phyloP scores from a whole-genome alignment of 2,797 vertebrate species.

The Tachyglossus aculeatus region DNA sequence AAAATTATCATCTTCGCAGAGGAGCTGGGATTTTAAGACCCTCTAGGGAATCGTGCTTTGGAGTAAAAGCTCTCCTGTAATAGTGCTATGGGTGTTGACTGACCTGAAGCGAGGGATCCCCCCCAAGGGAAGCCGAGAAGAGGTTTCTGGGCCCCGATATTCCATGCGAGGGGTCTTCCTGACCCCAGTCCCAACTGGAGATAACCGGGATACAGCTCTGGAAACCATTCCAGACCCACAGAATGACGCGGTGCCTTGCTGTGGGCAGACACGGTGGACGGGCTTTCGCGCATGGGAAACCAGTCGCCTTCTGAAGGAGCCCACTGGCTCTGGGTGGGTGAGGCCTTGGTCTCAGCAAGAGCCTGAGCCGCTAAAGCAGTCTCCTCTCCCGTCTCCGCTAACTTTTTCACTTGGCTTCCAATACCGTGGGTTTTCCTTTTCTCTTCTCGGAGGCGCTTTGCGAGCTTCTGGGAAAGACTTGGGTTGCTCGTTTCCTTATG shows the following conservation, averaged over 20 bases:
- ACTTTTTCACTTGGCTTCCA: not conserved
- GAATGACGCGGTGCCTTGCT: not conserved
- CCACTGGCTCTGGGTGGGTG: not conserved
- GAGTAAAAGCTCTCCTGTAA: too few relatives aligned
- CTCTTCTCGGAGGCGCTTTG: not conserved
- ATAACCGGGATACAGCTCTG: constrained; percentile 66
- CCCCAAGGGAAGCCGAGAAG: not conserved
- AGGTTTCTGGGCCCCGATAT: not conserved
- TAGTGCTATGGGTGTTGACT: too few relatives aligned
- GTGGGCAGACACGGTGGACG: not conserved
- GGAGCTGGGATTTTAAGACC: too few relatives aligned
- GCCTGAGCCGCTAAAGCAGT: not conserved
- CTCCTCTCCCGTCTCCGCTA: not conserved
- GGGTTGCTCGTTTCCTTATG: not conserved
- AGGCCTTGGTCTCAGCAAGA: accelerated
- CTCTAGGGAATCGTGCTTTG: too few relatives aligned
- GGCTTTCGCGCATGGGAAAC: not conserved
- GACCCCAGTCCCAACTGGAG: constrained; percentile 48
- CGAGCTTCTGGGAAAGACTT: not conserved
- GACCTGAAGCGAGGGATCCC: constrained; percentile 51
- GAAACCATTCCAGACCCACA: constrained; percentile 74
- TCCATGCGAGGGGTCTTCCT: constrained; percentile 6
- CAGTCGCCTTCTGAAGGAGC: not conserved
- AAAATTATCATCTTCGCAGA: too few relatives aligned
- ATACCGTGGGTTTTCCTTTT: not conserved